Conservation (phyloP, 2,113 vertebrate species). For the Calidris pygmaea region DNA sequence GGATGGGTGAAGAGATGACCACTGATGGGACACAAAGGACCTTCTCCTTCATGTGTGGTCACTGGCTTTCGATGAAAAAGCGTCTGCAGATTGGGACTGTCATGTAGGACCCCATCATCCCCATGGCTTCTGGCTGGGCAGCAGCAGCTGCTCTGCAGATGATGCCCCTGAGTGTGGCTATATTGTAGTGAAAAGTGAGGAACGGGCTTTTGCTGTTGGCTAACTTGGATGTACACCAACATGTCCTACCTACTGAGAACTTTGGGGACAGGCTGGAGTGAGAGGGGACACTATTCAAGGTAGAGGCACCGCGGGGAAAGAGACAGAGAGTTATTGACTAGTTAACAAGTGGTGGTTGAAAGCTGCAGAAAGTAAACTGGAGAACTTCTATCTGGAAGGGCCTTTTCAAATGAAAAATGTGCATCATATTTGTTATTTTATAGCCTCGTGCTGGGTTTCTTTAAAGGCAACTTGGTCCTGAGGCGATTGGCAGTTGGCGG, state of each 20-base stretch:
- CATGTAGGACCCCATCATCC: not conserved
- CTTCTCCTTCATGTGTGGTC: not conserved
- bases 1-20: not conserved
- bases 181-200: not conserved
- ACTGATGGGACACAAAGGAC: not conserved
- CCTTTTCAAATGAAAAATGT: not conserved
- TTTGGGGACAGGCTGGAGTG: not conserved
- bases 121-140: not conserved
- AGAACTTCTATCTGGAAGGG: not conserved
- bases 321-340: not conserved
- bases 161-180: not conserved
- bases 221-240: not conserved
- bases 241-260: rapidly evolving
- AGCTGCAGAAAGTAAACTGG: not conserved
- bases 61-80: not conserved
- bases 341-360: not conserved
- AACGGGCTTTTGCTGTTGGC: not conserved
- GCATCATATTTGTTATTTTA: not conserved
- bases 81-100: not conserved
- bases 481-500: not conserved
- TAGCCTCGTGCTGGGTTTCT: not conserved
- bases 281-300: rapidly evolving
- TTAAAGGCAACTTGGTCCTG: not conserved
- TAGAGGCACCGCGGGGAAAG: not conserved
- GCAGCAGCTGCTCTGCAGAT: not conserved